Conservation (phyloP, 2,797 vertebrate genomes). For the Leuciscus waleckii region DNA sequence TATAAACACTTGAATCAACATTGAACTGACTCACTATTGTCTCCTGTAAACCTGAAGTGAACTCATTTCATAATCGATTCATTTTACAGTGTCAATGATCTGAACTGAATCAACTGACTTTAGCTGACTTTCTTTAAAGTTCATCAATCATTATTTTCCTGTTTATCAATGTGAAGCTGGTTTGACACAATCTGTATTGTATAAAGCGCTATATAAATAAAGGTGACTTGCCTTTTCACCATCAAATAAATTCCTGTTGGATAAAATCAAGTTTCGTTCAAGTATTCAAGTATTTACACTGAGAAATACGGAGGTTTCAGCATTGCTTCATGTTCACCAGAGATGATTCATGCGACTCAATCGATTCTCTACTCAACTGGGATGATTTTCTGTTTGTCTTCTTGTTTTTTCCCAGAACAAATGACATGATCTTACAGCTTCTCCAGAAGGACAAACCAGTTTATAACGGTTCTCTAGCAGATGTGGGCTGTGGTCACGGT, state of each 20-base stretch:
- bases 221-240: not conserved
- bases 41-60: not conserved
- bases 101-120: not conserved
- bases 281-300: not conserved
- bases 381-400: not conserved
- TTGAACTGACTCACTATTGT: not conserved
- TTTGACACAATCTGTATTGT: not conserved
- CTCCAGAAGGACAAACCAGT: conserved; percentile 28
- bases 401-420: not conserved
- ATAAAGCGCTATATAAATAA: not conserved
- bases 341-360: not conserved
- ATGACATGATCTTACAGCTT: not conserved
- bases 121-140: not conserved
- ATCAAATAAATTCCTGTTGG: not conserved
- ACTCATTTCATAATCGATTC: not conserved
- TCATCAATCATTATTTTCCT: not conserved
- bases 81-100: not conserved
- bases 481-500: conserved; percentile 46
- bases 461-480: conserved; percentile 25
- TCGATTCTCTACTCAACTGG: not conserved
- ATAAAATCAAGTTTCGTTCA: not conserved
- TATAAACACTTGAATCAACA: not conserved
- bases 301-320: not conserved
- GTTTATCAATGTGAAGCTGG: not conserved
- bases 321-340: not conserved